Base-by-base conservation (phyloP, 2,797 vertebrate genomes). In the Mus spretus region DNA sequence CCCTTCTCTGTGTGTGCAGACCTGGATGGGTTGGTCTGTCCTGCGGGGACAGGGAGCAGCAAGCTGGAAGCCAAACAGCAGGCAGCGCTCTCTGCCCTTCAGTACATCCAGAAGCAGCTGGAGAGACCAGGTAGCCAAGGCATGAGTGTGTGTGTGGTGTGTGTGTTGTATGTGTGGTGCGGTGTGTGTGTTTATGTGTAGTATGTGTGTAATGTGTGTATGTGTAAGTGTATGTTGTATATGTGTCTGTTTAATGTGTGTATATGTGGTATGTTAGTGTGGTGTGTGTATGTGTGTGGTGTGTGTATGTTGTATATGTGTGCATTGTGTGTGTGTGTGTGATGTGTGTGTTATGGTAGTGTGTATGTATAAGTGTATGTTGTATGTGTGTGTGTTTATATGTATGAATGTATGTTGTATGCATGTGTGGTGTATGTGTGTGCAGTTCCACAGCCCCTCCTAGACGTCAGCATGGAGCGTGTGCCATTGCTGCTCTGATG, bases 21-120 rank as follows among this genome's bases (percentile, higher is more conserved):
- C 24, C 89, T 98, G 83, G 97, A 96, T 44, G 97, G 97, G 17
- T 65, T 97, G 74, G 78, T 78, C 37, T 97, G 96, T 82, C 63
- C 97, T 0, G 63, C 12, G 0, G 97, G 97, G 5, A 89, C 34
- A 0, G 96, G 72, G 0, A 63, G 22, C 74, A 96, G 34, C 96
- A 96, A 91, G 72, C 47, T 20, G 1, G 97, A 97, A 40, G 97
- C 97, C 87, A 93, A 90, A 15, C 83, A 97, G 70, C 97, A 97
- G 89, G 97, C 87, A 0, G 97, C 97, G 0, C 55, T 96, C 26
- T 90, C 95, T 50, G 94, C 97, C 34, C 95, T 97, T 44, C 75
- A 14, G 40, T 96, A 96, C 3, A n/a, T 97, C 83, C 63, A 14
- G 50, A 89, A 44, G 17, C 94, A 93, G 59, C 79, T 95, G 67